A percentile compares a stretch with the other conserved stretches of the same genome.
These are phyloP conservation scores for Rachycentron canadum DNA, from an alignment of 2,797 vertebrate genomes.

Conservation along the genomic window DNA sequence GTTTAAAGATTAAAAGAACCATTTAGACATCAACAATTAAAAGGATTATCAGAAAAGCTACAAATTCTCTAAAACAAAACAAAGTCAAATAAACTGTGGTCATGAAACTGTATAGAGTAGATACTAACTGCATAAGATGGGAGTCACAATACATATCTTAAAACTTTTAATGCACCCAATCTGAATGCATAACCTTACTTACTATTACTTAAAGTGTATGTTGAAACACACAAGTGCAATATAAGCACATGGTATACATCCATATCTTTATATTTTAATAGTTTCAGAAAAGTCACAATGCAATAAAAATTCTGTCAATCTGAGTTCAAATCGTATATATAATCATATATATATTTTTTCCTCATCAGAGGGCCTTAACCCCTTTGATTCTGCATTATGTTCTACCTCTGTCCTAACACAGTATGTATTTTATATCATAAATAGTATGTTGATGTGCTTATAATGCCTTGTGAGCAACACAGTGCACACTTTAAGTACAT, in stretches of 20 bases:
- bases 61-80: constrained; percentile 25
- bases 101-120: constrained; percentile 17
- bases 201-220: constrained; percentile 11
- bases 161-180: constrained; percentile 14
- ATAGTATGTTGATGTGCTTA: constrained; percentile 44
- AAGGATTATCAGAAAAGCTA: constrained; percentile 30
- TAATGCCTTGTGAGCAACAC: constrained; percentile 30
- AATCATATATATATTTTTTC: not conserved
- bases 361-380: not conserved
- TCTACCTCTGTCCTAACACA: not conserved
- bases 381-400: not conserved
- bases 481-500: constrained; percentile 25
- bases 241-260: constrained; percentile 56
- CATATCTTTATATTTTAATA: not conserved
- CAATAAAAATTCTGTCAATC: constrained; percentile 15
- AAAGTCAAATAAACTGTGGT: constrained; percentile 13
- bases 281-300: constrained; percentile 25
- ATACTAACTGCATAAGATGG: constrained; percentile 38
- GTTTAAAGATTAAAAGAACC: constrained; percentile 43
- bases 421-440: constrained; percentile 5
- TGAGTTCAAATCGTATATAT: constrained; percentile 17
- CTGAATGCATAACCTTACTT: constrained; percentile 7
- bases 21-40: constrained; percentile 39
- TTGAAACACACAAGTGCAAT: constrained; percentile 39
- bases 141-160: constrained; percentile 29